phyloP scores from a whole-genome alignment of 37 sponge, comb jelly and placozoan genomes.

The Chondrosia reniformis region DNA sequence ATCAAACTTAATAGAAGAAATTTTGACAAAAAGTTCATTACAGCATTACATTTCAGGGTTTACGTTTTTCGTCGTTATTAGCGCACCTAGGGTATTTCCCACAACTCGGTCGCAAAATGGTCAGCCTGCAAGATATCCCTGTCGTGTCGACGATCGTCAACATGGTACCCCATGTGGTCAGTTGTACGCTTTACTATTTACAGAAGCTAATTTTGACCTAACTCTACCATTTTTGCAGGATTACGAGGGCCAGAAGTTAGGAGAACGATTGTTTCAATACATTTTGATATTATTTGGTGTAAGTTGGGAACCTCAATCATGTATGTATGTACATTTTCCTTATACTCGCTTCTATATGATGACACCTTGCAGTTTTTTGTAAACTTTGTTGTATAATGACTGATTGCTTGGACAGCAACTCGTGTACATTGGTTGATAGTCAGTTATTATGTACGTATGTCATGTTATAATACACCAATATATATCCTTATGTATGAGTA shows the following conservation, averaged over 20 bases:
- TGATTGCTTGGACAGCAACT: too few relatives aligned
- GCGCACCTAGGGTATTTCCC: not conserved
- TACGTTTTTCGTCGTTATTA: not conserved
- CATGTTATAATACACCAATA: too few relatives aligned
- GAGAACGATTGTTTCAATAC: constrained; percentile 77
- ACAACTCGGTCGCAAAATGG: not conserved
- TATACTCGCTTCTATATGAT: not conserved
- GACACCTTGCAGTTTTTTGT: too few relatives aligned
- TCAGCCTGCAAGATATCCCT: not conserved
- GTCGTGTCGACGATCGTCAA: not conserved
- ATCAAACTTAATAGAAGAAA: not conserved
- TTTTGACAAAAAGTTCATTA: not conserved
- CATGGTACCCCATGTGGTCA: constrained; percentile 66
- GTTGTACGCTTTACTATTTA: not conserved
- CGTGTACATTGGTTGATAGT: too few relatives aligned
- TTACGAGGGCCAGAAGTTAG: constrained; percentile 91
- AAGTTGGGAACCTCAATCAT: too few relatives aligned
- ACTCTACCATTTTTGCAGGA: constrained; percentile 58
- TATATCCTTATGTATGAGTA: too few relatives aligned
- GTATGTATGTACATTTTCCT: too few relatives aligned
- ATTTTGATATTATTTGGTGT: constrained; percentile 86
- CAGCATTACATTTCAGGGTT: too few relatives aligned
- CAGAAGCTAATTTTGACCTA: not conserved
- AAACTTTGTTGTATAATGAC: too few relatives aligned
- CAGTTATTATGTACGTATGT: too few relatives aligned